Percentiles rank a stretch among this genome's conserved stretches.
phyloP scores from a whole-genome alignment of 2,888 invertebrate genomes.

The Ganaspis brasiliensis region DNA sequence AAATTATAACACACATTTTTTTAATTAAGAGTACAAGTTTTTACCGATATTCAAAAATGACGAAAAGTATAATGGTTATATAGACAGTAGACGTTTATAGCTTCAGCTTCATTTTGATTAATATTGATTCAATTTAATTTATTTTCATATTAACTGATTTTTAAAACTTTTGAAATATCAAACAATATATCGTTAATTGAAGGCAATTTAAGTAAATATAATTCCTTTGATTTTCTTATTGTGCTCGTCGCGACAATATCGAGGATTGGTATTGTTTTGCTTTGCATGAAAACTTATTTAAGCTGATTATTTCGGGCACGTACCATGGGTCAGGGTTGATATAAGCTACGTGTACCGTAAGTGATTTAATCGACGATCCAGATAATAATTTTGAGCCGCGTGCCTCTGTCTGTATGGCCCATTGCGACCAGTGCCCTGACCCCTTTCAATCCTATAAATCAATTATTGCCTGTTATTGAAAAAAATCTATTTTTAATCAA shows the following conservation, averaged over 20 bases:
- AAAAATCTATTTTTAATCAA: constrained; percentile 77
- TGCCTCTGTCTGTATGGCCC: constrained; percentile 63
- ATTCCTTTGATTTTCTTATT: constrained; percentile 29
- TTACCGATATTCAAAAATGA: too few relatives aligned
- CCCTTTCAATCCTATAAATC: constrained; percentile 71
- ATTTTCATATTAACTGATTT: too few relatives aligned
- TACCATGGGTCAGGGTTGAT: constrained; percentile 61
- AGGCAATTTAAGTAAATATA: not conserved
- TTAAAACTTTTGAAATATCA: too few relatives aligned
- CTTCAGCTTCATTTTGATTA: too few relatives aligned
- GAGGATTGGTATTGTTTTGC: constrained; percentile 12
- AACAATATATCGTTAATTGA: not conserved
- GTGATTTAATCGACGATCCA: constrained; percentile 48
- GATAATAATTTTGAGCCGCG: constrained; percentile 60
- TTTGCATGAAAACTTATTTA: constrained; percentile 49
- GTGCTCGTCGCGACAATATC: constrained; percentile 31
- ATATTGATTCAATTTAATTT: too few relatives aligned
- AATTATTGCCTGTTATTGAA: constrained; percentile 74
- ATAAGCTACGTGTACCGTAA: constrained; percentile 44
- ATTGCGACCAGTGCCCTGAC: constrained; percentile 60
- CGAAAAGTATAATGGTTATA: too few relatives aligned
- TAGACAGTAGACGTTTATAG: too few relatives aligned
- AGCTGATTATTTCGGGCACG: constrained; percentile 54
- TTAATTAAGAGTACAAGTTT: too few relatives aligned
- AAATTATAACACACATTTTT: too few relatives aligned